phyloP scores from a whole-genome alignment of 2,888 invertebrate species.

The Neoascia interrupta region DNA sequence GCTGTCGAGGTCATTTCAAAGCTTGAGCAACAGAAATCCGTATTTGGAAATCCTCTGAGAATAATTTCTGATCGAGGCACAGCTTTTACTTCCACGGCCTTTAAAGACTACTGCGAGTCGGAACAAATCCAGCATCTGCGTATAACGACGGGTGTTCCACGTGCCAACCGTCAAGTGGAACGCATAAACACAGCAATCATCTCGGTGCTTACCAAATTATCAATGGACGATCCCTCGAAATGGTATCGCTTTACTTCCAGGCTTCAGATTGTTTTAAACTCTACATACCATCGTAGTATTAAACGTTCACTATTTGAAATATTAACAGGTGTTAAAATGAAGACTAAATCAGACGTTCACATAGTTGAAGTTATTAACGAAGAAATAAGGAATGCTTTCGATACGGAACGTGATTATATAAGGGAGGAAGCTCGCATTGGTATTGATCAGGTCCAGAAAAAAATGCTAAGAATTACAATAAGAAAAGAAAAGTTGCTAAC shows the following conservation, averaged over 20 bases:
- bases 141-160: constrained; percentile 45
- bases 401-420: constrained; percentile 11
- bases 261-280: constrained; percentile 39
- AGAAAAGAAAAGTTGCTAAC: background rate
- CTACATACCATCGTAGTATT: constrained; percentile 8
- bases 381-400: constrained; percentile 2
- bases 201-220: constrained; percentile 2
- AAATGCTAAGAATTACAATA: background rate
- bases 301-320: constrained; percentile 11
- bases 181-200: constrained; percentile 13
- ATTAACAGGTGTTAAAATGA: constrained; percentile 16
- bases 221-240: background rate
- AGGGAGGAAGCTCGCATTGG: background rate
- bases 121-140: constrained; percentile 22
- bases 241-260: constrained; percentile 6
- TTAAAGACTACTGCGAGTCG: constrained; percentile 31
- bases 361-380: constrained; percentile 5
- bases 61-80: constrained; percentile 50
- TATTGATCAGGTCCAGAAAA: background rate
- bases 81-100: constrained; percentile 51
- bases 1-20: constrained; percentile 9
- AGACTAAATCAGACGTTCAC: background rate
- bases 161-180: constrained; percentile 41
- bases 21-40: constrained; percentile 2
- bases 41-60: constrained; percentile 44